Conservation (phyloP, 2,888 invertebrate species). For the Rhorus exstirpatorius region DNA sequence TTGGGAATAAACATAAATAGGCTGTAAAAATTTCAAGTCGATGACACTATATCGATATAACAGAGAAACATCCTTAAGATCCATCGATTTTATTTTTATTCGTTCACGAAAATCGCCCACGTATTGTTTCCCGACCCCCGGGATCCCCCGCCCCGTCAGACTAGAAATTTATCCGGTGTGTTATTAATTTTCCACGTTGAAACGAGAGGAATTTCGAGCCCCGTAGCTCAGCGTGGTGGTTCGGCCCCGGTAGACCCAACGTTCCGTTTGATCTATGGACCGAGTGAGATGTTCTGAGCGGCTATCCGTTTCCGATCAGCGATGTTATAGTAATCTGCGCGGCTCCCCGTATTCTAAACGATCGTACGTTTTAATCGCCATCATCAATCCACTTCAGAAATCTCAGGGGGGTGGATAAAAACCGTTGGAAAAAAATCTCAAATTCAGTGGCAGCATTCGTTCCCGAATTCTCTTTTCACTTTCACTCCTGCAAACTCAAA, state of each 20-base stretch:
- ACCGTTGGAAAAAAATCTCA: slow-evolving; percentile 13
- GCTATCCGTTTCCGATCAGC: slow-evolving; percentile 82
- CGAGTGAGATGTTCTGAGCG: slow-evolving; percentile 85
- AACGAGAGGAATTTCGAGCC: slow-evolving; percentile 67
- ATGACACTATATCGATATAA: no score
- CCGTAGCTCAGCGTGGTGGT: slow-evolving; percentile 61
- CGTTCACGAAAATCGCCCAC: slow-evolving; percentile 74
- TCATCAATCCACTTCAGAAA: slow-evolving; percentile 79
- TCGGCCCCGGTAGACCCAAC: slow-evolving; percentile 34
- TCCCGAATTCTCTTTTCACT: slow-evolving; percentile 25
- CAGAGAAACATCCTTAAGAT: no score
- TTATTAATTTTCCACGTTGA: slow-evolving; percentile 82
- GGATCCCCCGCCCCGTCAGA: slow-evolving; percentile 29
- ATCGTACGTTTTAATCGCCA: slow-evolving; percentile 84
- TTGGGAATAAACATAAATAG: no score
- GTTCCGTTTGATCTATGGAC: slow-evolving; percentile 82
- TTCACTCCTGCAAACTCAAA: not conserved
- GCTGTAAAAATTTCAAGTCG: no score
- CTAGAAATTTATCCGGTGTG: slow-evolving; percentile 74
- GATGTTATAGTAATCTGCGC: slow-evolving; percentile 57
- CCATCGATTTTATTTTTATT: slow-evolving; percentile 46
- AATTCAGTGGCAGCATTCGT: slow-evolving; percentile 76
- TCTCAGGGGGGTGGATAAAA: slow-evolving; percentile 10
- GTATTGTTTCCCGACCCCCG: slow-evolving; percentile 67
- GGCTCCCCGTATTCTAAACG: slow-evolving; percentile 80